phyloP scores from a whole-genome alignment of 2,888 invertebrate species.

The Eubasilissa splendida region DNA sequence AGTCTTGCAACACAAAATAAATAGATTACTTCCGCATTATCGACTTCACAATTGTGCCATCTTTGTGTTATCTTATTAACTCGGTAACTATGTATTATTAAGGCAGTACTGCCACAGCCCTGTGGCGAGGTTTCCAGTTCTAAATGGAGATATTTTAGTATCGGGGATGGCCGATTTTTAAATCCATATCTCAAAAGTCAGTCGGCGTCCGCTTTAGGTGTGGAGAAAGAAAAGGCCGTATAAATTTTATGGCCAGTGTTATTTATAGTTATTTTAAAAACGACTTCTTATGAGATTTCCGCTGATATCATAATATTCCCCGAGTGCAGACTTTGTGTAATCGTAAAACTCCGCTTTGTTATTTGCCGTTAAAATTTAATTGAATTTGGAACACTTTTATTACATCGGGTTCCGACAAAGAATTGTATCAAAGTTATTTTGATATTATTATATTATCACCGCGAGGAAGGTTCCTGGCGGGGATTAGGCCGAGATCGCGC shows the following conservation, averaged over 20 bases:
- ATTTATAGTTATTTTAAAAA: neutral
- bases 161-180: conserved; percentile 33
- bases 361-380: neutral
- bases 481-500: neutral
- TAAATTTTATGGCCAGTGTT: conserved; percentile 12
- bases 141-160: conserved; percentile 20
- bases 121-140: neutral
- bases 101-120: neutral
- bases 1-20: no score
- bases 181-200: conserved; percentile 30
- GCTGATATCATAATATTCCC: no score
- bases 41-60: no score
- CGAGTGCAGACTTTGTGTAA: neutral
- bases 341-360: neutral
- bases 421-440: no score
- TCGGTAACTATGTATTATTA: no score
- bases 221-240: conserved; percentile 1
- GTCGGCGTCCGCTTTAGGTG: conserved; percentile 7
- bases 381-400: no score
- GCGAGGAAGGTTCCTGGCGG: no score
- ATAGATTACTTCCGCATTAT: no score
- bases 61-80: no score
- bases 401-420: no score
- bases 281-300: neutral
- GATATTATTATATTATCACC: no score